Conservation (phyloP, 2,113 vertebrate genomes). For the Chascanopsetta lugubris region DNA sequence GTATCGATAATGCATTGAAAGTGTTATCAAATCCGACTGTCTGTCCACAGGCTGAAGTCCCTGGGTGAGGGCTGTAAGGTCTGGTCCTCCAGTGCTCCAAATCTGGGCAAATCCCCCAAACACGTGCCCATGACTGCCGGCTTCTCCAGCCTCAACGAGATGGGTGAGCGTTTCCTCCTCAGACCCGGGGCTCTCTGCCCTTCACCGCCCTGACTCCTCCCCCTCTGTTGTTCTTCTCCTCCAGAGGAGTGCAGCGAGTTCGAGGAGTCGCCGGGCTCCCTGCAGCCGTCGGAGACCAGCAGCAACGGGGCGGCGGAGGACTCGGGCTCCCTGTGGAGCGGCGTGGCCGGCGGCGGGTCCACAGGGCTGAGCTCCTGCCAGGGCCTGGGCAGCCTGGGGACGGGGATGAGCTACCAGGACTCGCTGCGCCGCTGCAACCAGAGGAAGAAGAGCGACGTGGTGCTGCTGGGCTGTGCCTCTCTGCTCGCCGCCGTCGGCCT, state of each 20-base stretch:
- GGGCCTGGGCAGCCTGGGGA: constrained; percentile 36
- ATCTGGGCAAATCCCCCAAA: constrained; percentile 91
- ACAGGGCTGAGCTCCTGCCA: constrained; percentile 34
- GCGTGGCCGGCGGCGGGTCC: constrained; percentile 31
- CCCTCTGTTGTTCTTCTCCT: background rate
- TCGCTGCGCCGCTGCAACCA: constrained; percentile 73
- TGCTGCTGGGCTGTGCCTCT: constrained; percentile 86
- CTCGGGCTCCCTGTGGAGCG: constrained; percentile 60
- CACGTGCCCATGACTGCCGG: constrained; percentile 86
- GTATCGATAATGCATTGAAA: no score
- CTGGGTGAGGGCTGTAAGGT: constrained; percentile 88
- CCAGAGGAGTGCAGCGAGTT: constrained; percentile 79
- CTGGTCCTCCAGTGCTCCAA: constrained; percentile 91
- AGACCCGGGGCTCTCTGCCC: no score
- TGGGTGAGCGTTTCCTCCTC: constrained; percentile 89
- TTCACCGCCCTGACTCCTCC: no score
- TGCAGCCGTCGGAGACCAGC: constrained; percentile 71
- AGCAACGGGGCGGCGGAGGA: constrained; percentile 79
- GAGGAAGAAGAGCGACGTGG: constrained; percentile 85
- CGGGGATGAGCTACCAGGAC: constrained; percentile 60
- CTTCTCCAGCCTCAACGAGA: constrained; percentile 91
- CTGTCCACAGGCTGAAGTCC: constrained; percentile 83
- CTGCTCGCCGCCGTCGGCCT: constrained; percentile 86
- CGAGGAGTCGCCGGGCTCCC: constrained; percentile 72
- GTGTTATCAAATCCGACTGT: no score